These are phyloP conservation scores for Cephus cinctus DNA, from an alignment of 1,140 invertebrate species.

Conservation along the genomic window DNA sequence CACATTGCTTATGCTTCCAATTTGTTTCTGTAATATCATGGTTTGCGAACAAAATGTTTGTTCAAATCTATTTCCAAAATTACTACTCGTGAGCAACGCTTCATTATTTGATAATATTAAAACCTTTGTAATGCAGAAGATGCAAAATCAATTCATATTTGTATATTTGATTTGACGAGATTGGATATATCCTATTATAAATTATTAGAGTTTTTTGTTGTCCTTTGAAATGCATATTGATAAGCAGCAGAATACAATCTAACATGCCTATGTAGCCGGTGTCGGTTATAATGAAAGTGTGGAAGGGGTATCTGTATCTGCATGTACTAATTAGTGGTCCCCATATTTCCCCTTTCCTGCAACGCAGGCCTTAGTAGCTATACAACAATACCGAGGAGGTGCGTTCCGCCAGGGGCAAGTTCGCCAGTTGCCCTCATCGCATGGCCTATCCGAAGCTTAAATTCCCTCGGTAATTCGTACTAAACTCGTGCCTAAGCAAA, in stretches of 20 bases:
- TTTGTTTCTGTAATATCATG: too few relatives aligned
- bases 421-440: slow-evolving; percentile 54
- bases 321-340: slow-evolving; percentile 56
- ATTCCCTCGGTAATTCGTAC: slow-evolving; percentile 41
- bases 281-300: slow-evolving; percentile 27
- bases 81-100: too few relatives aligned
- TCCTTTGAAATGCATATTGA: neutral
- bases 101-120: slow-evolving; percentile 3
- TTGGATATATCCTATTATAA: slow-evolving; percentile 9
- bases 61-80: too few relatives aligned
- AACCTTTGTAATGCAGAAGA: slow-evolving; percentile 1
- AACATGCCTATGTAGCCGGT: slow-evolving; percentile 29
- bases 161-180: neutral
- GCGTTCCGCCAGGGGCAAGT: slow-evolving; percentile 55
- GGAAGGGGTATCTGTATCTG: slow-evolving; percentile 35
- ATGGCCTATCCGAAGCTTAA: slow-evolving; percentile 34
- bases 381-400: slow-evolving; percentile 58
- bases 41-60: too few relatives aligned
- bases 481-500: slow-evolving; percentile 44
- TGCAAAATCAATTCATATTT: neutral
- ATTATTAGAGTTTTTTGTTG: slow-evolving; percentile 11
- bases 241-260: slow-evolving; percentile 1
- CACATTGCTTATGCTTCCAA: too few relatives aligned
- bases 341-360: slow-evolving; percentile 49
- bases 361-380: slow-evolving; percentile 56